Evolutionary conservation across 1,140 invertebrate species (phyloP).

Genomic region (Drosophila nebulosa): DNA sequence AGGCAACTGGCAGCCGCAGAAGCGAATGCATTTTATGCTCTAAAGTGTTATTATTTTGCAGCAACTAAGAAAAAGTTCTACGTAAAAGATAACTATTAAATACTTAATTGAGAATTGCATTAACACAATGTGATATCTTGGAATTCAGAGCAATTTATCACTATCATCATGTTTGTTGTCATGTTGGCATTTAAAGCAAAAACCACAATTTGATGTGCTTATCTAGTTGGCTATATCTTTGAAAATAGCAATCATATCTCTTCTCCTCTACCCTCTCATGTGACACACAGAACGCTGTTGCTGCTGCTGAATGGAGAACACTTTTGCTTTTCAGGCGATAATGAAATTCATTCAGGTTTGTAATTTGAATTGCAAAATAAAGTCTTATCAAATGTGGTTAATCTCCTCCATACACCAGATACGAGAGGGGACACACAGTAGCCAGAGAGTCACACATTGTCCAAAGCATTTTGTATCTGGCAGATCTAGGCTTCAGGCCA

Average conservation of each 20-base stretch:
- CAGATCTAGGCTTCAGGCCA: conserved; percentile 25
- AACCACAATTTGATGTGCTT: conserved; percentile 33
- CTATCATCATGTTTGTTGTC: neutral
- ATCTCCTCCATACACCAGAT: conserved; percentile 24
- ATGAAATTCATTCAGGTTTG: conserved; percentile 28
- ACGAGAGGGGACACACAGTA: conserved; percentile 33
- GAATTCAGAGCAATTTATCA: neutral
- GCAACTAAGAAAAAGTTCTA: too few species aligned
- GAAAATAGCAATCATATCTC: neutral
- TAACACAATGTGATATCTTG: neutral
- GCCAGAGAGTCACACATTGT: conserved; percentile 23
- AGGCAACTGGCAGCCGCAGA: too few species aligned
- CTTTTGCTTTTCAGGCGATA: conserved; percentile 27
- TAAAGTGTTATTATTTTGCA: too few species aligned
- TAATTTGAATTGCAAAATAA: conserved; percentile 65
- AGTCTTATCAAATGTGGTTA: conserved; percentile 37
- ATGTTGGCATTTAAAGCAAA: conserved; percentile 39
- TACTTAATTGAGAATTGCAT: neutral
- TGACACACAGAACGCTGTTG: too few species aligned
- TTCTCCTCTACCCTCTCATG: neutral
- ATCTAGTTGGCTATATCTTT: conserved; percentile 31
- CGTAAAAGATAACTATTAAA: neutral
- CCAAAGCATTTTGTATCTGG: conserved; percentile 15
- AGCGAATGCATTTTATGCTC: too few species aligned
- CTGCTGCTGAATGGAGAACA: conserved; percentile 2